Evolutionary conservation across 2,888 invertebrate species (phyloP).

Genomic region (Poecilus cupreus): DNA sequence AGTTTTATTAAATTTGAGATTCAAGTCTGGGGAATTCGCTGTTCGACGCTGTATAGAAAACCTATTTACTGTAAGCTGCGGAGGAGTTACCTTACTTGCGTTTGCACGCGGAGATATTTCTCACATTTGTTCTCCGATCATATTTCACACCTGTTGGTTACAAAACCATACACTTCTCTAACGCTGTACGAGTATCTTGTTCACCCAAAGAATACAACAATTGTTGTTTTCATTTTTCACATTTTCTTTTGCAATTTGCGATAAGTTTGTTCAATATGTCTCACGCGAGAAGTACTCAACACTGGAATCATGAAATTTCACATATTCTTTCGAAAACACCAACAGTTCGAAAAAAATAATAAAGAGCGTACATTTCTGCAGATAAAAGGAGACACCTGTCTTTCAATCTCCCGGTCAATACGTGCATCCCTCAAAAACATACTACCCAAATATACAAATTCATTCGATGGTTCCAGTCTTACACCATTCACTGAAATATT

Average conservation of each 20-base stretch:
- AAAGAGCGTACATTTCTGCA: too few species aligned
- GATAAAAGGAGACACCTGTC: too few species aligned
- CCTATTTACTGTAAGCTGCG: conserved; percentile 17
- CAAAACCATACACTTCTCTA: neutral
- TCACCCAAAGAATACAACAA: neutral
- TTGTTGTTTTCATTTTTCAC: neutral
- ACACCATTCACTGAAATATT: too few species aligned
- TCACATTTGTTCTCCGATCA: conserved; percentile 9
- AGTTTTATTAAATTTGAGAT: conserved; percentile 40
- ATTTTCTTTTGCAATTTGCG: neutral
- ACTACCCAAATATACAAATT: too few species aligned
- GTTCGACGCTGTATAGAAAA: neutral
- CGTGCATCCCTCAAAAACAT: too few species aligned
- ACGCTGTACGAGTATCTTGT: neutral
- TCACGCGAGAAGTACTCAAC: too few species aligned
- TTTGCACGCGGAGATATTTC: neutral
- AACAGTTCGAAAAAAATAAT: too few species aligned
- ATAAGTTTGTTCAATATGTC: neutral
- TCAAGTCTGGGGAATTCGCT: neutral
- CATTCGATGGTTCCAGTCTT: too few species aligned
- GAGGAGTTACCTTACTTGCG: neutral
- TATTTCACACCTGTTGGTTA: conserved; percentile 38
- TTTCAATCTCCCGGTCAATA: too few species aligned
- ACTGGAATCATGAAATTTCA: too few species aligned
- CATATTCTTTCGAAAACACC: too few species aligned